Percentiles rank a stretch among this genome's conserved stretches.
phyloP scores from a whole-genome alignment of 2,888 invertebrate species.

The Adelphocoris suturalis region DNA sequence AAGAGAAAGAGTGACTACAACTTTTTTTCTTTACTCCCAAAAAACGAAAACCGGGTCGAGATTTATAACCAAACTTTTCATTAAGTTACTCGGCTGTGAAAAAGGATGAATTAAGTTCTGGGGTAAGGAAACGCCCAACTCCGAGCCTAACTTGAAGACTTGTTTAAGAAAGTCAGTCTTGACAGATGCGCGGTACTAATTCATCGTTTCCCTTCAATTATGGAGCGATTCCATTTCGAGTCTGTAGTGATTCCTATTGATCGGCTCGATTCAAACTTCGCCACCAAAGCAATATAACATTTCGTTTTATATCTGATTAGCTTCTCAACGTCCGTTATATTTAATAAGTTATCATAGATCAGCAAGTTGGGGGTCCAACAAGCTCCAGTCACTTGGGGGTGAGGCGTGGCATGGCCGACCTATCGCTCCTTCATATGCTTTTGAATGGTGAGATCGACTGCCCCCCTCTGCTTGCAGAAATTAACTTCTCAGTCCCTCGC shows the following conservation, averaged over 20 bases:
- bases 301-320: too few relatives aligned
- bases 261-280: not conserved
- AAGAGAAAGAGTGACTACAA: not conserved
- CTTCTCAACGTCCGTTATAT: too few relatives aligned
- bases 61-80: constrained; percentile 66
- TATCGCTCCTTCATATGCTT: too few relatives aligned
- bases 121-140: constrained; percentile 13
- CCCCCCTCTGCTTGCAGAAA: too few relatives aligned
- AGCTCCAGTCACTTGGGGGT: too few relatives aligned
- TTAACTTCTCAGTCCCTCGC: too few relatives aligned
- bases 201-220: constrained; percentile 46
- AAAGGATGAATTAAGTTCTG: constrained; percentile 54
- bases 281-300: too few relatives aligned
- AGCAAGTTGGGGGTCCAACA: too few relatives aligned
- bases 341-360: too few relatives aligned
- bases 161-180: constrained; percentile 51
- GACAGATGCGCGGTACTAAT: constrained; percentile 38
- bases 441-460: too few relatives aligned
- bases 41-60: constrained; percentile 34
- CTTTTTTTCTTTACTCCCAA: not conserved
- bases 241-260: not conserved
- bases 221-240: constrained; percentile 25
- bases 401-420: too few relatives aligned
- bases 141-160: constrained; percentile 25
- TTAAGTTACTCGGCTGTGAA: constrained; percentile 62